phyloP scores from a whole-genome alignment of 2,797 vertebrate genomes.

The Etheostoma perlongum region DNA sequence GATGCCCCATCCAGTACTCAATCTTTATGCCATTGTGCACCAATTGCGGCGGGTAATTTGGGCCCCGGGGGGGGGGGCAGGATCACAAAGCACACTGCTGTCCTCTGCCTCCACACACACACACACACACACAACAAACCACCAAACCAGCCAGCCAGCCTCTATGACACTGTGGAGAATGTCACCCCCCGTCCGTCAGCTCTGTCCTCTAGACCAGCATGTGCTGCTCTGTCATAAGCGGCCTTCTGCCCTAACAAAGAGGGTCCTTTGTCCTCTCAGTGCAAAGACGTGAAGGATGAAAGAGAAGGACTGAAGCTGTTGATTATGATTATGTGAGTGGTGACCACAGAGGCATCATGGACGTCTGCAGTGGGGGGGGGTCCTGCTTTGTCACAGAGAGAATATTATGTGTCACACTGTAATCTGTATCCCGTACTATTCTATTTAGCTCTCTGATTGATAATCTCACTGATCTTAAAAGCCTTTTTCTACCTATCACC shows the following conservation, averaged over 20 bases:
- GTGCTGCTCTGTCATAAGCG: conserved; percentile 44
- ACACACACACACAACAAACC: conserved; percentile 36
- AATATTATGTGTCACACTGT: background rate
- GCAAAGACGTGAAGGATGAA: conserved; percentile 25
- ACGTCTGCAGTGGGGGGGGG: conserved; percentile 4
- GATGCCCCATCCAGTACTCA: conserved; percentile 66
- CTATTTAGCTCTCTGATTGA: background rate
- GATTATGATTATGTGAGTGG: conserved; percentile 26
- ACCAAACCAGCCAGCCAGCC: background rate
- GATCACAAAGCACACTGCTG: conserved; percentile 74
- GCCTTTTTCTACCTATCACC: too few species aligned
- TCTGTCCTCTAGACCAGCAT: conserved; percentile 46
- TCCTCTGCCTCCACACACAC: conserved; percentile 50
- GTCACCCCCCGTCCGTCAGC: conserved; percentile 14
- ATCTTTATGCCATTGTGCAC: conserved; percentile 72
- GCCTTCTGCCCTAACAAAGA: conserved; percentile 56
- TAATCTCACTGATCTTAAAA: background rate
- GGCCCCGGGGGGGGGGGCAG: background rate
- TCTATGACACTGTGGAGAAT: conserved; percentile 47
- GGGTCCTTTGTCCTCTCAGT: background rate
- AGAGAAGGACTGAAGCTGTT: conserved; percentile 5
- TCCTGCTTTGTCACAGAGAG: conserved; percentile 10
- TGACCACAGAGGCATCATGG: conserved; percentile 8
- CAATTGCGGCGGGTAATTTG: conserved; percentile 64
- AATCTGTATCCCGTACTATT: background rate